A percentile compares a stretch with the other conserved stretches of the same genome.
These are phyloP conservation scores for Caenorhabditis tropicalis DNA, from an alignment of 1,140 invertebrate species.

Conservation along the genomic window DNA sequence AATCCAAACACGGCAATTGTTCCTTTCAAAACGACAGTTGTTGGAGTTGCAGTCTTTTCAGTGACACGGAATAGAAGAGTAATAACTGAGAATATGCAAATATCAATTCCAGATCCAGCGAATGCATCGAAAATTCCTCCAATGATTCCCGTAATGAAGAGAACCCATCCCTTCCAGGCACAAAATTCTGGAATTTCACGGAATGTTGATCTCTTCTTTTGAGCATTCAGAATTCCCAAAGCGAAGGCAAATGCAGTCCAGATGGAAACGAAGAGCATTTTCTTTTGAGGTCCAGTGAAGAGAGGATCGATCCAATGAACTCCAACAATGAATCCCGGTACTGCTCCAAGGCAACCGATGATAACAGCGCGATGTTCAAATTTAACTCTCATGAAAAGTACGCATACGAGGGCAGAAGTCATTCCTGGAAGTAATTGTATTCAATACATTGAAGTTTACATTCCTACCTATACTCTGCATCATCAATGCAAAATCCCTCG, in stretches of 20 bases:
- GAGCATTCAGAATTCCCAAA: conserved; percentile 62
- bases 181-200: conserved; percentile 60
- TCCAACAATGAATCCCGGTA: conserved; percentile 63
- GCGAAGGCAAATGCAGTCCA: conserved; percentile 69
- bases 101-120: conserved; percentile 68
- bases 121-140: conserved; percentile 69
- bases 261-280: conserved; percentile 68
- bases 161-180: conserved; percentile 59
- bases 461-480: conserved; percentile 62
- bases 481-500: conserved; percentile 69
- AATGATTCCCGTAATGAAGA: conserved; percentile 63
- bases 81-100: conserved; percentile 66
- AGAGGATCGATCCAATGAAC: conserved; percentile 59
- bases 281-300: conserved; percentile 61
- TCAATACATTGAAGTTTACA: background rate
- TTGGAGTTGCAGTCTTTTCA: conserved; percentile 64
- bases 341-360: conserved; percentile 61
- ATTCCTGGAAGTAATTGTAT: conserved; percentile 54
- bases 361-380: conserved; percentile 64
- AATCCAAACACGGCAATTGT: conserved; percentile 65
- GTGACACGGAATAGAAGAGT: conserved; percentile 69
- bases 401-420: conserved; percentile 62
- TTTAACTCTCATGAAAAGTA: conserved; percentile 65
- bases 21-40: conserved; percentile 53
- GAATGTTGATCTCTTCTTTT: conserved; percentile 64